A percentile compares a stretch with the other conserved stretches of the same genome.
Conservation (phyloP, 2,113 vertebrate genomes). For the Gymnogyps californianus region DNA sequence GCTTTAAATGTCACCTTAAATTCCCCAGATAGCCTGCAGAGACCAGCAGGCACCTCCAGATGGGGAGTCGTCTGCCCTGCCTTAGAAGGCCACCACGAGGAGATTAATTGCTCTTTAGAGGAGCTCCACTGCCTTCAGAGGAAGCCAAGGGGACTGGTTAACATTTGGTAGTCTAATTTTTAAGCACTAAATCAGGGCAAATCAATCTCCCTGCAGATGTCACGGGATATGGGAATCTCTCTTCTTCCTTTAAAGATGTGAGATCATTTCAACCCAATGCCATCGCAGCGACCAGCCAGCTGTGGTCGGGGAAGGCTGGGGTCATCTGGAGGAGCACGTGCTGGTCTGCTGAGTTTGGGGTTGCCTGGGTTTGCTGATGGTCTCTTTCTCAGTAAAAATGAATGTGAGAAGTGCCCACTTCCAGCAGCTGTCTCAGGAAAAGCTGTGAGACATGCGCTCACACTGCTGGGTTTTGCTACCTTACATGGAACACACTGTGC, state of each 20-base stretch:
- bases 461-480: neutral
- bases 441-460: neutral
- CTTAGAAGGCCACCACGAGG: neutral
- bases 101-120: neutral
- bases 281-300: neutral
- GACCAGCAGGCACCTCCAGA: neutral
- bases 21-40: rapidly evolving
- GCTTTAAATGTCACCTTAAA: neutral
- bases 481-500: neutral
- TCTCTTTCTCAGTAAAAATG: neutral
- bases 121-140: neutral
- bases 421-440: neutral
- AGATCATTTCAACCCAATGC: neutral
- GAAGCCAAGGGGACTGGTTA: neutral
- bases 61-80: neutral
- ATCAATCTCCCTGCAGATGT: neutral
- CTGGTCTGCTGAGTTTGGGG: neutral
- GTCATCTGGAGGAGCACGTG: neutral
- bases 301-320: neutral
- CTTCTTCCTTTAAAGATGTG: neutral
- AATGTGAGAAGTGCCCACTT: neutral
- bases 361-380: neutral
- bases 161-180: neutral
- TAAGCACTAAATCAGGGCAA: neutral
- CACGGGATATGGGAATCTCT: neutral